A percentile compares a stretch with the other conserved stretches of the same genome.
These are phyloP conservation scores for Blastomussa wellsi DNA, from an alignment of 92 coral and sea anemone species.

Conservation along the genomic window DNA sequence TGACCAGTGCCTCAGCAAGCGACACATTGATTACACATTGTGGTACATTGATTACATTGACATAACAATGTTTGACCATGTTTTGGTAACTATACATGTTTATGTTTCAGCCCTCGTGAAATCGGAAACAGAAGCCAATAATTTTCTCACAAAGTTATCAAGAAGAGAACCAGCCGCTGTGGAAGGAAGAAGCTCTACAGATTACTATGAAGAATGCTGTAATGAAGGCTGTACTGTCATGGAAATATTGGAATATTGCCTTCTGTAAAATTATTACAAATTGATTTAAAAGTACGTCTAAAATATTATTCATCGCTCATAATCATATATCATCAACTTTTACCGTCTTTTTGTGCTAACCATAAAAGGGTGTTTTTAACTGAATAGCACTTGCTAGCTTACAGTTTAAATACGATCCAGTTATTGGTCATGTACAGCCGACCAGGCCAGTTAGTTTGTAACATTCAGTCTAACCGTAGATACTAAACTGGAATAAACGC, in stretches of 20 bases:
- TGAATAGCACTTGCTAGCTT: neutral
- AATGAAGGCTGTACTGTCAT: conserved; percentile 50
- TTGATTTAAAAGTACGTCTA: neutral
- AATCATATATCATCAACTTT: too few species aligned
- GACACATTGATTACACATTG: too few species aligned
- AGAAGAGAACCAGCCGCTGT: neutral
- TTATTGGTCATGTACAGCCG: neutral
- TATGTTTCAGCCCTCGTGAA: conserved; percentile 18
- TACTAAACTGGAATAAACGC: neutral
- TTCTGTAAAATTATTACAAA: neutral
- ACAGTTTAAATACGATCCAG: neutral
- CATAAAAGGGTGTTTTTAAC: too few species aligned
- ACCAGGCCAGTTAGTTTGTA: neutral
- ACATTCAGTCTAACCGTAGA: neutral
- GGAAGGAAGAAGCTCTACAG: conserved; percentile 9
- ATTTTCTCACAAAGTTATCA: conserved; percentile 14
- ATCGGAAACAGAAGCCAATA: conserved; percentile 29
- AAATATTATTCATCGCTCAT: too few species aligned
- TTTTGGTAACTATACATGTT: too few species aligned
- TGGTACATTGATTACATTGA: neutral
- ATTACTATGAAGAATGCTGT: conserved; percentile 67
- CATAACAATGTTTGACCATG: neutral
- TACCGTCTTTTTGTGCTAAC: neutral
- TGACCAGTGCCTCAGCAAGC: neutral
- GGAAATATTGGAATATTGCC: conserved; percentile 65